These are phyloP conservation scores for Hemaris fuciformis DNA, from an alignment of 2,888 invertebrate species.

Conservation along the genomic window DNA sequence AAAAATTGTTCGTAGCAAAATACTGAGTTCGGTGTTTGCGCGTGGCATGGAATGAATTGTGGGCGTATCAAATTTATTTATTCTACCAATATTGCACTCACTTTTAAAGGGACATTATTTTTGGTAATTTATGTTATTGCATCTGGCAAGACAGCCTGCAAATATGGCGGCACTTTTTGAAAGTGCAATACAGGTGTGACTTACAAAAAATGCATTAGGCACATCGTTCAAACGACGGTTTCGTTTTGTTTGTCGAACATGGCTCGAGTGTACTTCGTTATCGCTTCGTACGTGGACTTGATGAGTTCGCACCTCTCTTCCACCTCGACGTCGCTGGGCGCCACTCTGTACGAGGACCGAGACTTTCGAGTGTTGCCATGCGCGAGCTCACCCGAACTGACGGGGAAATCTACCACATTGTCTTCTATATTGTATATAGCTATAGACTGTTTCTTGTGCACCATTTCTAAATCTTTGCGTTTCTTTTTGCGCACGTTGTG, in stretches of 20 bases:
- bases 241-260: conserved; percentile 75
- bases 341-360: conserved; percentile 61
- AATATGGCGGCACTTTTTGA: neutral
- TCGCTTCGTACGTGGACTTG: conserved; percentile 72
- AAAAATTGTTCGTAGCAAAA: conserved; percentile 72
- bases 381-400: conserved; percentile 26
- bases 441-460: conserved; percentile 57
- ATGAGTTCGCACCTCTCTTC: conserved; percentile 72
- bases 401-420: conserved; percentile 39
- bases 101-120: conserved; percentile 11
- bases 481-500: conserved; percentile 37
- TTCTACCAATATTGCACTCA: conserved; percentile 41
- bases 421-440: conserved; percentile 62
- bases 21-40: conserved; percentile 53
- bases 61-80: conserved; percentile 60
- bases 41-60: conserved; percentile 65
- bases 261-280: conserved; percentile 71
- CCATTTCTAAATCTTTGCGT: conserved; percentile 67
- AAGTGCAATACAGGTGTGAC: neutral
- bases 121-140: conserved; percentile 5
- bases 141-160: conserved; percentile 19
- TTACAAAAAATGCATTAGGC: conserved; percentile 38
- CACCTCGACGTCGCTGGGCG: conserved; percentile 61
- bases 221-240: conserved; percentile 70
- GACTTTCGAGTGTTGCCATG: conserved; percentile 34